Evolutionary conservation across 2,888 invertebrate species (phyloP), one percentile per base, ranked within the genome.

Genomic region (Hyppa rectilinea): DNA sequence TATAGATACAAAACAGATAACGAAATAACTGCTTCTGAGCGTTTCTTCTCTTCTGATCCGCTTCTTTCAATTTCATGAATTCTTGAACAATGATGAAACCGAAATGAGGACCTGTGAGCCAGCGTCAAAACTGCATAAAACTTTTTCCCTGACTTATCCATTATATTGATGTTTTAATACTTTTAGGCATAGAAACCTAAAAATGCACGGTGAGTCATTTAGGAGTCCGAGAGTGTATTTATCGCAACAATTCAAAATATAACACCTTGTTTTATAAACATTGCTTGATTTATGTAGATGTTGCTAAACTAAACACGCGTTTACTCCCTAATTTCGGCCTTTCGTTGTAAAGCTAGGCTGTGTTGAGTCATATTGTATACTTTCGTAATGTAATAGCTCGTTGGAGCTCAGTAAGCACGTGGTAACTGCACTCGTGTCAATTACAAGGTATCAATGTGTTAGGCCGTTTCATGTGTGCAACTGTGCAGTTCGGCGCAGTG

Each of bases 381-480:
- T 81, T 82, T 81, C 76, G 78, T 78, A 80, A 83, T 70, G 64
- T 77, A 75, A 81, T 80, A 78, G 71, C 63, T 74, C 38, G 81
- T 81, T 81, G 64, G 75, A 82, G 80, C 77, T 74, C 81, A 82
- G 65, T 78, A 76, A 71, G 62, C 84, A 87, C 87, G 86, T 88
- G 84, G 83, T 81, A 82, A 82, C 69, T 86, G 81, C 80, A 84
- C 80, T 85, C 82, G 87, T 87, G 83, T 89, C 85, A 84, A 85
- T 89, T 89, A 88, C 87, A 85, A 82, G 80, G 84, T 88, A 84
- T 83, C 85, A 82, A 71, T 84, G 81, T 86, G 80, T 83, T 85
- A 70, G 71, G 79, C 72, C 81, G 77, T 87, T 91, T 91, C 90
- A 89, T 91, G 88, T 86, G 82, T 76, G 73, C 85, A 84, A 87